phyloP scores from a whole-genome alignment of 2,888 invertebrate species.

The Drosophila yooni region DNA sequence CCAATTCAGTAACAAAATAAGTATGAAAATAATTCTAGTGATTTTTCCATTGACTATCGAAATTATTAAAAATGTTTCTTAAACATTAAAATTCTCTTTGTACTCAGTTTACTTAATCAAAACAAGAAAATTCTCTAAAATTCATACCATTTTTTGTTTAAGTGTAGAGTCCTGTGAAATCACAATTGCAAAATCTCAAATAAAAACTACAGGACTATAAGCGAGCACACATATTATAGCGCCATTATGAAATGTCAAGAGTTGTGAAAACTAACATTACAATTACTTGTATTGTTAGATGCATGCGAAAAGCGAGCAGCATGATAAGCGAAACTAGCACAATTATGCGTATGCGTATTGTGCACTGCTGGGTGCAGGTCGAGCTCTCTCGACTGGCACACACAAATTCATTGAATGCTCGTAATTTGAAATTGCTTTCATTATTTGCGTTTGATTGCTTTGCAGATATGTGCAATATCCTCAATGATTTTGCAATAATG shows the following conservation, averaged over 20 bases:
- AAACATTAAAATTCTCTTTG: background rate
- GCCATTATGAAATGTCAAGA: background rate
- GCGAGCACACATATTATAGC: background rate
- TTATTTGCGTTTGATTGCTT: slow-evolving; percentile 43
- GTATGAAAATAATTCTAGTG: background rate
- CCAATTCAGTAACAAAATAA: background rate
- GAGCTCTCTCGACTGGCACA: background rate
- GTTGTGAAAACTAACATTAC: background rate
- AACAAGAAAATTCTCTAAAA: background rate
- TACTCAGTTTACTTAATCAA: background rate
- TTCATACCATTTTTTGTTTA: background rate
- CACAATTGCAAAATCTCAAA: background rate
- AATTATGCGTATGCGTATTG: background rate
- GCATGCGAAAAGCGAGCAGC: background rate
- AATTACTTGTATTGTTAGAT: background rate
- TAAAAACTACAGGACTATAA: background rate
- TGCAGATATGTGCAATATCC: slow-evolving; percentile 4
- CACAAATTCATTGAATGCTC: background rate
- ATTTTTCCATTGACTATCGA: background rate
- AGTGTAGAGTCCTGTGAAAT: background rate
- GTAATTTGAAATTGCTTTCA: slow-evolving; percentile 14
- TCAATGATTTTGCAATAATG: slow-evolving; percentile 15
- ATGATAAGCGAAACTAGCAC: background rate
- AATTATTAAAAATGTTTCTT: background rate
- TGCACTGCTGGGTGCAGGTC: background rate